A percentile compares a stretch with the other conserved stretches of the same genome.
phyloP scores from a whole-genome alignment of 2,888 invertebrate genomes.

The Zaprionus bogoriensis region DNA sequence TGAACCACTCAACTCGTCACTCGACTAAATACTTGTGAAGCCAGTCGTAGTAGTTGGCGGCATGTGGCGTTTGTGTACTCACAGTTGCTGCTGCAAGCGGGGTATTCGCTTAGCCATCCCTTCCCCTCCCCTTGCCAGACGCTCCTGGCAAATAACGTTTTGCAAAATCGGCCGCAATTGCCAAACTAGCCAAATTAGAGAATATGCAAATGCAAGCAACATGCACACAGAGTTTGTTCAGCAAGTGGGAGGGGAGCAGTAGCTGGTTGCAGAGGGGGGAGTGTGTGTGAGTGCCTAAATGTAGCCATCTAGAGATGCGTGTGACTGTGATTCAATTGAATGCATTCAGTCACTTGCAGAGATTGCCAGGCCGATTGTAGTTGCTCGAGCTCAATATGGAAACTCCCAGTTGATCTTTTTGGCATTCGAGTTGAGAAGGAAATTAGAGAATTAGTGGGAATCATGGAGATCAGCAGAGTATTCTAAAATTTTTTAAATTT shows the following conservation, averaged over 20 bases:
- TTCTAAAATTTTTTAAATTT: no score
- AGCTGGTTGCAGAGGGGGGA: neutral
- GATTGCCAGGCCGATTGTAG: no score
- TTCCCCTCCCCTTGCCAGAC: slow-evolving; percentile 4
- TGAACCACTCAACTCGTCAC: slow-evolving; percentile 71
- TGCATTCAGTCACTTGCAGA: no score
- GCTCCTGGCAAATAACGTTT: slow-evolving; percentile 70
- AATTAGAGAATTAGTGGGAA: no score
- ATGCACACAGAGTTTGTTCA: slow-evolving; percentile 44
- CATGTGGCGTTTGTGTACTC: neutral
- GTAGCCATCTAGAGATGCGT: slow-evolving; percentile 38
- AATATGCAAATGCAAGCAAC: slow-evolving; percentile 74
- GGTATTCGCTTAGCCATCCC: neutral
- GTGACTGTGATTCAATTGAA: slow-evolving; percentile 27
- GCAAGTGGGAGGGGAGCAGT: neutral
- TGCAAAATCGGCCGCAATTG: slow-evolving; percentile 78
- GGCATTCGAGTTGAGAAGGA: no score
- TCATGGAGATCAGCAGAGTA: no score
- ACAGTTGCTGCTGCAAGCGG: neutral
- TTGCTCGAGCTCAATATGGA: no score
- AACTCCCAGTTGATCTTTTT: no score
- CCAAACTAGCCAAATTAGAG: slow-evolving; percentile 77
- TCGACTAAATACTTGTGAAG: slow-evolving; percentile 72
- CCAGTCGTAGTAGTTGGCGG: neutral
- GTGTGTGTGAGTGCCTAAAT: neutral